Conservation (phyloP, 2,797 vertebrate genomes). For the Pristis pectinata region DNA sequence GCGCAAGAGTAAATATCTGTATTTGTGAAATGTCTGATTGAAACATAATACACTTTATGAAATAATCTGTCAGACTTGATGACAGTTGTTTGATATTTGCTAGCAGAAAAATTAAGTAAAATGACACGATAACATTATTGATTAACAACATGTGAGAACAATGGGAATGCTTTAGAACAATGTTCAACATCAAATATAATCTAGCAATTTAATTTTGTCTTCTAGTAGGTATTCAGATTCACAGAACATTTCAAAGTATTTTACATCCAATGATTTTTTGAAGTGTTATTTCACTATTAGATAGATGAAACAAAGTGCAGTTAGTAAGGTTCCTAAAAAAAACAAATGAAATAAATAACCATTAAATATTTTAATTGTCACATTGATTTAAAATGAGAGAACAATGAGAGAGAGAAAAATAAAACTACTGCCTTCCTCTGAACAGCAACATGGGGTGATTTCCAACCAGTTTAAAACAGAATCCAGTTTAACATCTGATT, state of each 20-base stretch:
- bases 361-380: not conserved
- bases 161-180: not conserved
- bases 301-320: not conserved
- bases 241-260: not conserved
- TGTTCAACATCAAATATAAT: constrained; percentile 1
- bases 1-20: not conserved
- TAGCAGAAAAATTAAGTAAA: not conserved
- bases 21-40: not conserved
- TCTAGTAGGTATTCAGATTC: not conserved
- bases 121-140: not conserved
- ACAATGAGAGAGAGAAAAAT: not conserved
- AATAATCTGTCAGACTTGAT: not conserved
- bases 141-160: not conserved
- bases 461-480: not conserved
- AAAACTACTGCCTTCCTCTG: not conserved
- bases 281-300: not conserved
- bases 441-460: not conserved
- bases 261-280: not conserved
- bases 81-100: not conserved
- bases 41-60: constrained; percentile 4
- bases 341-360: not conserved
- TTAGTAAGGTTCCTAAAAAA: not conserved
- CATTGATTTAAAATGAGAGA: not conserved
- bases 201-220: not conserved
- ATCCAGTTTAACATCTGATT: not conserved